Base-by-base conservation (phyloP, 2,113 vertebrate genomes). In the Neolamprologus tretocephalus region DNA sequence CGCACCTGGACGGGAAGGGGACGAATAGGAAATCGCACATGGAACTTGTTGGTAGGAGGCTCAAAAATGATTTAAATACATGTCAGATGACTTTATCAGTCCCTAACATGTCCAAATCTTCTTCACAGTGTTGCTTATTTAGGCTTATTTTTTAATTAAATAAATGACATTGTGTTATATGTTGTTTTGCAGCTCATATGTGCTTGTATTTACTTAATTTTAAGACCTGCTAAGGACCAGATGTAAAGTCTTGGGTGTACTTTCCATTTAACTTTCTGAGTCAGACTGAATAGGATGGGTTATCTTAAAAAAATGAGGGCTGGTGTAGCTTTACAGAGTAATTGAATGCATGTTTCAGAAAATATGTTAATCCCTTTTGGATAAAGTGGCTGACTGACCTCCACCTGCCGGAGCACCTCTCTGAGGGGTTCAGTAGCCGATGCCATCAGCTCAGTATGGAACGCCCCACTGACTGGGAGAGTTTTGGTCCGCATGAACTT, bases 371-470 rank as follows among this genome's bases (percentile, higher is more conserved):
- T 7, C 68, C 16, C 9, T 58, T 9, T 37, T 21, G 31, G 11
- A 86, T 5, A n/a, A 21, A 11, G 8, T 31, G 9, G 82, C 10
- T 16, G 40, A 86, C 93, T 83, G 53, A 96, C 95, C 37, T 96
- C 93, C 3, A 98, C 79, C 1, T 96, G 94, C 51, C 93, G 93
- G 7, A 99, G 95, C 12, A 95, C 97, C 6, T 97, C 95, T 2
- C 90, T 87, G 87, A 99, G 82, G 0, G 98, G 97, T 75, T 97
- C 95, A 16, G 94, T 31, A 0, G 98, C 98, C 0, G 96, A 91
- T 89, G 95, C 93, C 99, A 99, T 99, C 82, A 99, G 96, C 8
- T 94, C 89, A 0, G 98, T 99, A 81, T 99, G 99, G 90, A 99
- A 99, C 19, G 96, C 99, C 0, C 99, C 99, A 4, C 98, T 98